Conservation (phyloP, 2,113 vertebrate genomes). For the Bubo blakistoni region DNA sequence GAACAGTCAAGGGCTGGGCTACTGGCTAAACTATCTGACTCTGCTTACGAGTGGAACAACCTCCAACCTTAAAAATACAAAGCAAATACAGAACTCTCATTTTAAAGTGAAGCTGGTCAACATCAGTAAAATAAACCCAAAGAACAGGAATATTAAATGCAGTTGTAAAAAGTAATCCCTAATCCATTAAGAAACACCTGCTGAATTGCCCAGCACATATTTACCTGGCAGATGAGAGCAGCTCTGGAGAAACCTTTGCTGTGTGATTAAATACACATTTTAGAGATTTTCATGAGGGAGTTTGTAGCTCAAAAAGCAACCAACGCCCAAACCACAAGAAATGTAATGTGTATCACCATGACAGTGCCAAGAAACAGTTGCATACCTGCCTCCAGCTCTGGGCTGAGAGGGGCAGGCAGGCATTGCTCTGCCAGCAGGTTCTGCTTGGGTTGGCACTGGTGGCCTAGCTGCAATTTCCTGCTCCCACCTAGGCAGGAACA, state of each 20-base stretch:
- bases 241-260: not conserved
- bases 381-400: not conserved
- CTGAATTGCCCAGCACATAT: not conserved
- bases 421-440: not conserved
- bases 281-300: not conserved
- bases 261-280: conserved; percentile 20
- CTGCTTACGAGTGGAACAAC: not conserved
- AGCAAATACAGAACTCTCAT: not conserved
- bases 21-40: not conserved
- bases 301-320: not conserved
- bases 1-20: not conserved
- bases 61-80: not conserved
- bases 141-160: conserved; percentile 2
- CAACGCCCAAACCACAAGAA: not conserved
- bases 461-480: not conserved
- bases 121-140: not conserved
- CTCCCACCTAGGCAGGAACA: not conserved
- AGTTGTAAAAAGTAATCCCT: conserved; percentile 17
- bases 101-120: not conserved
- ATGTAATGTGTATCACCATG: not conserved
- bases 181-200: conserved; percentile 31
- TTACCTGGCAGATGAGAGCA: conserved; percentile 4
- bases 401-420: not conserved
- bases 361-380: not conserved
- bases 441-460: not conserved